These are phyloP conservation scores for Notarius lentiginosus DNA, from an alignment of 2,113 vertebrate species.

Conservation along the genomic window DNA sequence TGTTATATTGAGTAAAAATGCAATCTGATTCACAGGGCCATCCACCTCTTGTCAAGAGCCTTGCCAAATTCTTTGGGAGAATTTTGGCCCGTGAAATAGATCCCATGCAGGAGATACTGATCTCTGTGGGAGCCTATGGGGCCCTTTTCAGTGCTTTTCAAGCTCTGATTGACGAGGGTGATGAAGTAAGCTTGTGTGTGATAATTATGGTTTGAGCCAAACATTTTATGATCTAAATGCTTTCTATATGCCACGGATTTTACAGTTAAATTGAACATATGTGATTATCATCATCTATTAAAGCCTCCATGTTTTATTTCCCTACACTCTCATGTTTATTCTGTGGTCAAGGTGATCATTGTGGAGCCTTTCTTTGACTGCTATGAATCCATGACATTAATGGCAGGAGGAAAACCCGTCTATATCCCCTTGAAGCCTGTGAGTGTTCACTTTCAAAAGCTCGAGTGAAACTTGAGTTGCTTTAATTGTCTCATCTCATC, in stretches of 20 bases:
- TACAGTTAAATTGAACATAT: background rate
- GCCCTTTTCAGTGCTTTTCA: constrained; percentile 90
- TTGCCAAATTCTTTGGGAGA: constrained; percentile 84
- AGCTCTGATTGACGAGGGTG: constrained; percentile 85
- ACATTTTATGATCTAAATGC: background rate
- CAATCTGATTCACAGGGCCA: constrained; percentile 78
- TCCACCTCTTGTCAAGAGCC: constrained; percentile 78
- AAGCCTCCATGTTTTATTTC: background rate
- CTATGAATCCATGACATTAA: constrained; percentile 88
- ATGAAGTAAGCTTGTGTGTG: constrained; percentile 78
- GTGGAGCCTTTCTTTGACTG: constrained; percentile 95
- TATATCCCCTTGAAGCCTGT: constrained; percentile 85
- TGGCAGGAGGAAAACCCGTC: constrained; percentile 84
- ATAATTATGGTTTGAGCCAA: background rate
- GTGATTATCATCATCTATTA: background rate
- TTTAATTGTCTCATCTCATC: background rate
- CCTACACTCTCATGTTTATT: constrained; percentile 16
- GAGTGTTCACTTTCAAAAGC: constrained; percentile 58
- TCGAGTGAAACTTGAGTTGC: background rate
- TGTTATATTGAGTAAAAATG: background rate
- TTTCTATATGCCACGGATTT: background rate
- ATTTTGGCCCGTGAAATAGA: constrained; percentile 80
- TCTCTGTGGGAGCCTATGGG: constrained; percentile 90
- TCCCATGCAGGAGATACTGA: constrained; percentile 82
- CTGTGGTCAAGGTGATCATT: constrained; percentile 84